A percentile compares a stretch with the other conserved stretches of the same genome.
These are phyloP conservation scores for Squalus acanthias DNA, from an alignment of 2,797 vertebrate genomes.

Conservation along the genomic window DNA sequence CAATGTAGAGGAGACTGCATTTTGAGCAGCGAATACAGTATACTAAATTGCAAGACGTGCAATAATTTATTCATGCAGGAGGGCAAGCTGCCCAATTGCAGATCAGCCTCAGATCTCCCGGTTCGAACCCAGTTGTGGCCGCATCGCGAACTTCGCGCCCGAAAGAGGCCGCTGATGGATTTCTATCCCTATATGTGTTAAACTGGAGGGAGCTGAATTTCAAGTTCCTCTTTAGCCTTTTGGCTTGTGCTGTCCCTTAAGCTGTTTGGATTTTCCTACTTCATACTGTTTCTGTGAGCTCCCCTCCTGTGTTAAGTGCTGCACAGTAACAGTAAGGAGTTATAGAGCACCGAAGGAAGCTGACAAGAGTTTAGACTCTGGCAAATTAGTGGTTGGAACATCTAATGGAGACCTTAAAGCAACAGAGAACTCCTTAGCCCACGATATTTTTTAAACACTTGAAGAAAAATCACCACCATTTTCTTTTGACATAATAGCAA, in stretches of 20 bases:
- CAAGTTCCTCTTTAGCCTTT: neutral
- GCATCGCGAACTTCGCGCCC: neutral
- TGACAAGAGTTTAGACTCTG: neutral
- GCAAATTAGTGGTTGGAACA: neutral
- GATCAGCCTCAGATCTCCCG: too few relatives aligned
- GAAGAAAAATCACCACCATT: neutral
- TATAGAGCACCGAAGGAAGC: neutral
- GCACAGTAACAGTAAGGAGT: neutral
- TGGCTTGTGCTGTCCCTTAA: neutral
- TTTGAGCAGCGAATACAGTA: too few relatives aligned
- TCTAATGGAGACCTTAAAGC: neutral
- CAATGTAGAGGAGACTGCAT: too few relatives aligned
- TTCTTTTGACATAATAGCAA: neutral
- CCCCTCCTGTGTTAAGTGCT: neutral
- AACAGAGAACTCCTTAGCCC: neutral
- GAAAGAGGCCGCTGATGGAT: neutral
- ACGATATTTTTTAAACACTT: neutral
- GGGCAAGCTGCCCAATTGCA: too few relatives aligned
- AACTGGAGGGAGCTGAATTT: neutral
- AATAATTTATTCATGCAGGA: too few relatives aligned
- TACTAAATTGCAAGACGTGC: too few relatives aligned
- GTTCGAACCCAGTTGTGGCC: neutral
- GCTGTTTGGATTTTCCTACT: neutral
- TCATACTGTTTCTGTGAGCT: neutral
- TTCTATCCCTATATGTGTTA: neutral